Conservation (phyloP, 2,888 invertebrate species). For the Eristalis arbustorum region DNA sequence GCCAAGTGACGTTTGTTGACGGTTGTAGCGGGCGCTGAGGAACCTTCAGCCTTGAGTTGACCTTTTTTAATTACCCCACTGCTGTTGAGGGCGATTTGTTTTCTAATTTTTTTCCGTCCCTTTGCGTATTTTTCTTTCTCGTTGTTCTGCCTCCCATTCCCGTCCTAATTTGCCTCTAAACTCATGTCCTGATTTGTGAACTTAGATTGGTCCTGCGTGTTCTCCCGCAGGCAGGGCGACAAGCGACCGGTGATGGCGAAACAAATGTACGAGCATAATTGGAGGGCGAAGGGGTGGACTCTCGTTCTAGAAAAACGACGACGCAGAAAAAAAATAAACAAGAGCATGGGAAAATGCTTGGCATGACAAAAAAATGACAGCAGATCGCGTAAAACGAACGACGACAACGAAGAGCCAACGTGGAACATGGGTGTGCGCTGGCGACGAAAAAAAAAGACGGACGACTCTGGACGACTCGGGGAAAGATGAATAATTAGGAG, state of each 20-base stretch:
- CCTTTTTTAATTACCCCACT: conserved; percentile 59
- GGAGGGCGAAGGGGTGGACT: neutral
- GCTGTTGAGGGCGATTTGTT: conserved; percentile 42
- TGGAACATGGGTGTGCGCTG: neutral
- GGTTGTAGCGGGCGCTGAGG: conserved; percentile 9
- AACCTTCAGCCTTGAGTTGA: conserved; percentile 41
- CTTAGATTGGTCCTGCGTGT: conserved; percentile 60
- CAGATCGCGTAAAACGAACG: conserved; percentile 24
- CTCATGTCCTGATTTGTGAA: conserved; percentile 60
- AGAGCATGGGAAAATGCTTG: conserved; percentile 24
- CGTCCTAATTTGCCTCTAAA: conserved; percentile 24
- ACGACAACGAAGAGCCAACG: neutral
- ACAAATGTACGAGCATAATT: conserved; percentile 56
- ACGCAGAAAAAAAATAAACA: conserved; percentile 44
- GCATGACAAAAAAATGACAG: conserved; percentile 40
- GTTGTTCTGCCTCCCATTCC: neutral
- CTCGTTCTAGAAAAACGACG: conserved; percentile 4
- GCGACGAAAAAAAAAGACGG: conserved; percentile 23
- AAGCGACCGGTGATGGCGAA: conserved; percentile 50
- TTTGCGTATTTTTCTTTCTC: neutral
- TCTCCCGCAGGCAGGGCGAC: conserved; percentile 44
- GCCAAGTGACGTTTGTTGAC: conserved; percentile 30
- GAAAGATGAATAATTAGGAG: conserved; percentile 69
- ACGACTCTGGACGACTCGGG: conserved; percentile 33
- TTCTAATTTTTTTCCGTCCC: conserved; percentile 12